A percentile compares a stretch with the other conserved stretches of the same genome.
These are phyloP conservation scores for Digitonthophagus gazella DNA, from an alignment of 2,888 invertebrate genomes.

Conservation along the genomic window DNA sequence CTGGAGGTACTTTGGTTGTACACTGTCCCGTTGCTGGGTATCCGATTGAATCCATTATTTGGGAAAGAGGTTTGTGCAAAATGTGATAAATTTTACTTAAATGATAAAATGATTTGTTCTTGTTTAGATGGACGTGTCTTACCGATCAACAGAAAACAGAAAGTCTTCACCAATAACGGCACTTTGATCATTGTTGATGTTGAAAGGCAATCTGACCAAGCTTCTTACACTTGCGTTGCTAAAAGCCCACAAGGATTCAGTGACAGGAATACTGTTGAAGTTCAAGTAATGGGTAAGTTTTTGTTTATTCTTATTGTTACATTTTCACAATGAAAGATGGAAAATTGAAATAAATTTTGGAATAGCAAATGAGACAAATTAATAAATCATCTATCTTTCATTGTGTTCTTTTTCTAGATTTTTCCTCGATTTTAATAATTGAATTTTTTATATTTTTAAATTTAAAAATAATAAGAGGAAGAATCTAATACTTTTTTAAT, in stretches of 20 bases:
- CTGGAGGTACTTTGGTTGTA: constrained; percentile 83
- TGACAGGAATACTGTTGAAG: constrained; percentile 83
- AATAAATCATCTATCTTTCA: neutral
- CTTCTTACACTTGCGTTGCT: constrained; percentile 91
- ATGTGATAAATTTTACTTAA: neutral
- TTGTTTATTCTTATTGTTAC: constrained; percentile 13
- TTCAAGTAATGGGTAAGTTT: constrained; percentile 94
- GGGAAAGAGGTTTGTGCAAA: constrained; percentile 75
- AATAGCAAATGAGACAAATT: no score
- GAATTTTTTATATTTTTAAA: neutral
- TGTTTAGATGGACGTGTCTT: constrained; percentile 70
- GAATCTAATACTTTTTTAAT: neutral
- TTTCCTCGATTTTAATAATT: neutral
- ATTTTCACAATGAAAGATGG: neutral
- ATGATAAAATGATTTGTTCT: neutral
- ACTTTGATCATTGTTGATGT: constrained; percentile 93
- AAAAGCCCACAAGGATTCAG: constrained; percentile 89
- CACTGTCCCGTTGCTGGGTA: constrained; percentile 95
- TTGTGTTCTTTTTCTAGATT: neutral
- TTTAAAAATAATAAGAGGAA: neutral
- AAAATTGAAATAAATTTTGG: neutral
- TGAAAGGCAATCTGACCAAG: constrained; percentile 88
- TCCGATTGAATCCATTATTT: constrained; percentile 91
- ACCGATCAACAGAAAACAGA: constrained; percentile 93
- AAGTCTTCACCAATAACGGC: constrained; percentile 75